These are phyloP conservation scores for Diplolepis rosae DNA, from an alignment of 2,888 invertebrate species.

Conservation along the genomic window DNA sequence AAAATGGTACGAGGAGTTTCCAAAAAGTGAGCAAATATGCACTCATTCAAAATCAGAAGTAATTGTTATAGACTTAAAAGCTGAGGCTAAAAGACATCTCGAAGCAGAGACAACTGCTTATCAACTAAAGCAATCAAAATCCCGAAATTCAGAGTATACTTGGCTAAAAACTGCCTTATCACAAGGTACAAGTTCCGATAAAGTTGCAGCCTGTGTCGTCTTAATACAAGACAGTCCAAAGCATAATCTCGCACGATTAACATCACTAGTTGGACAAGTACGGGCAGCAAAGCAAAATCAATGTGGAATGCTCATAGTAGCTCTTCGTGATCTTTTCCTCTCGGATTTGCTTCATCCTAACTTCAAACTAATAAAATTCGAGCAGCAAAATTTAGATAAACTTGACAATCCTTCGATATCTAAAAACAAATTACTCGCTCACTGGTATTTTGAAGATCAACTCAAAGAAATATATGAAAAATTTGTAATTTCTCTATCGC, in stretches of 20 bases:
- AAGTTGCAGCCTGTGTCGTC: slow-evolving; percentile 88
- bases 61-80: slow-evolving; percentile 77
- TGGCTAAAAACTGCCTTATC: slow-evolving; percentile 88
- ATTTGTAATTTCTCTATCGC: slow-evolving; percentile 84
- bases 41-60: slow-evolving; percentile 73
- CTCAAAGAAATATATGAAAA: slow-evolving; percentile 85
- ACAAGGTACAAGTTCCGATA: slow-evolving; percentile 89
- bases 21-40: slow-evolving; percentile 53
- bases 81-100: slow-evolving; percentile 80
- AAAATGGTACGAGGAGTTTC: slow-evolving; percentile 80
- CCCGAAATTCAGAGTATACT: slow-evolving; percentile 79
- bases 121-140: slow-evolving; percentile 70
- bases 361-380: slow-evolving; percentile 80
- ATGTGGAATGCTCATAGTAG: slow-evolving; percentile 82
- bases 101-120: slow-evolving; percentile 79
- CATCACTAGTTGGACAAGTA: slow-evolving; percentile 84
- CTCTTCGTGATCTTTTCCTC: slow-evolving; percentile 85
- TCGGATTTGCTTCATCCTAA: slow-evolving; percentile 82
- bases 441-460: slow-evolving; percentile 94
- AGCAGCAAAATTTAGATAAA: slow-evolving; percentile 78
- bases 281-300: slow-evolving; percentile 86
- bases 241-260: slow-evolving; percentile 83
- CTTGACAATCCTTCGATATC: slow-evolving; percentile 77
- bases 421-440: slow-evolving; percentile 79
- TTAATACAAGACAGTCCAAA: slow-evolving; percentile 88